These are phyloP conservation scores for Calyptommatus sinebrachiatus DNA, from an alignment of 2,113 vertebrate species.

Conservation along the genomic window DNA sequence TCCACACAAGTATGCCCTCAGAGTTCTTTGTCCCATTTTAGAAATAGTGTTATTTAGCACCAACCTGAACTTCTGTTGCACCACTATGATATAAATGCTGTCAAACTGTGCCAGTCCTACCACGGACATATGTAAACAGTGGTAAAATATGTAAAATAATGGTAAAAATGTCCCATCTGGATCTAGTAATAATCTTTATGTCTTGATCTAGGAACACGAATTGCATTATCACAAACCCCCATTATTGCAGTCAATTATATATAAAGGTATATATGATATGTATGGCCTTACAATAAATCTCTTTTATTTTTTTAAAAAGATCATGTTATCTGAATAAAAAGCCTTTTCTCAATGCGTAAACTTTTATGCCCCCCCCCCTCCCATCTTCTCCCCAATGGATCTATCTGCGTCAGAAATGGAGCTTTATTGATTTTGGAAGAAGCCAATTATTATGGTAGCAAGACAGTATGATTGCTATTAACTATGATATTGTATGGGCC, in stretches of 20 bases:
- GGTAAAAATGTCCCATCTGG: no score
- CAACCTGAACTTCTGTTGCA: no score
- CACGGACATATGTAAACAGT: no score
- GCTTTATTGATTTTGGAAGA: conserved; percentile 68
- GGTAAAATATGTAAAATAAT: no score
- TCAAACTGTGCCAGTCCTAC: no score
- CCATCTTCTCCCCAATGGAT: conserved; percentile 57
- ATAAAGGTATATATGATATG: conserved; percentile 1
- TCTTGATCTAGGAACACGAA: neutral
- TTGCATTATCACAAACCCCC: no score
- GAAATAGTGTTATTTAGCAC: no score
- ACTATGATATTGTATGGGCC: conserved; percentile 70
- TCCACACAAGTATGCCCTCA: no score
- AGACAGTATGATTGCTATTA: conserved; percentile 71
- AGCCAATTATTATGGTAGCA: conserved; percentile 55
- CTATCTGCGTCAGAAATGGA: conserved; percentile 57
- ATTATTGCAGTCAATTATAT: neutral
- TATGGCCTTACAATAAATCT: conserved; percentile 33
- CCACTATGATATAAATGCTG: no score
- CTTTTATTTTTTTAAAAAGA: conserved; percentile 44
- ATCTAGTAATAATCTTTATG: neutral
- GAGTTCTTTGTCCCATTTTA: no score
- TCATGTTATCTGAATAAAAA: conserved; percentile 52
- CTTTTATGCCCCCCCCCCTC: conserved; percentile 10
- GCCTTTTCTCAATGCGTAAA: conserved; percentile 56